Evolutionary conservation across 2,888 invertebrate species (phyloP).

Genomic region (Drosophila tripunctata): DNA sequence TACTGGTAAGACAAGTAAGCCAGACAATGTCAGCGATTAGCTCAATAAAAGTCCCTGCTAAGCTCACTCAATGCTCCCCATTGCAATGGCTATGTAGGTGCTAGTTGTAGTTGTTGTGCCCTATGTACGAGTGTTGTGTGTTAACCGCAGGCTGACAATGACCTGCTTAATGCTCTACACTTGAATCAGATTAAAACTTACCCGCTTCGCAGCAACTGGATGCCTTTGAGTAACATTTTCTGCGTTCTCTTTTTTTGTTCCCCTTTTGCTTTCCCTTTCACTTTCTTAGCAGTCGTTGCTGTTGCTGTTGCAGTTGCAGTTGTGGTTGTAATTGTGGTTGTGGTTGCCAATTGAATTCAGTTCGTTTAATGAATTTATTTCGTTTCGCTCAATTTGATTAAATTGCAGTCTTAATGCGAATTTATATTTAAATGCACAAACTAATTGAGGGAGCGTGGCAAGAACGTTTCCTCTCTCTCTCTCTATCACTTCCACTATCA

Average conservation of each 20-base stretch:
- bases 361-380: conserved; percentile 69
- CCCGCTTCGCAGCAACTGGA: conserved; percentile 68
- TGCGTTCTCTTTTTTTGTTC: conserved; percentile 5
- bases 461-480: conserved; percentile 3
- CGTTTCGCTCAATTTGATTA: conserved; percentile 49
- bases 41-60: conserved; percentile 8
- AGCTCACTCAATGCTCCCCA: conserved; percentile 8
- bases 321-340: conserved; percentile 28
- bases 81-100: too few relatives aligned
- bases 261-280: conserved; percentile 9
- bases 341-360: conserved; percentile 57
- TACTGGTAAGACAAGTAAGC: conserved; percentile 41
- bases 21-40: conserved; percentile 32
- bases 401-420: conserved; percentile 60
- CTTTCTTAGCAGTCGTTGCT: conserved; percentile 59
- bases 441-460: conserved; percentile 44
- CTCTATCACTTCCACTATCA: not conserved
- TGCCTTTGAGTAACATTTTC: conserved; percentile 71
- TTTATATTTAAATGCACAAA: conserved; percentile 59
- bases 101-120: not conserved
- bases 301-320: conserved; percentile 11
- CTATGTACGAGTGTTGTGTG: conserved; percentile 4
- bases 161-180: conserved; percentile 29
- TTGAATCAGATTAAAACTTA: conserved; percentile 43
- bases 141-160: conserved; percentile 41